Base-by-base conservation (phyloP, 92 coral and sea anemone species). In the Palythoa grandiflora region DNA sequence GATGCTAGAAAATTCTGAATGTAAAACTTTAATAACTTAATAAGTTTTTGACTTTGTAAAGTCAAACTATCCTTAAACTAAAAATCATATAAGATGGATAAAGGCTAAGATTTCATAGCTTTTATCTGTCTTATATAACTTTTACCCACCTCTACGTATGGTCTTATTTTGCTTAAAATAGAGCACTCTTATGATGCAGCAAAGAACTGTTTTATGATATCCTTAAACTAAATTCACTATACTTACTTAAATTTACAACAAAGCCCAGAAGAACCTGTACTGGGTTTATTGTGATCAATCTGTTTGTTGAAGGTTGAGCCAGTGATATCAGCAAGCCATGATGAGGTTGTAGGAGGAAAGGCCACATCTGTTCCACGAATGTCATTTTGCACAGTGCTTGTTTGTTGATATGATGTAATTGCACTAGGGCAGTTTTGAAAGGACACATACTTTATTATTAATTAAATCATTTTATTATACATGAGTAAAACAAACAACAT, bases 251-350 rank as follows among this genome's bases (percentile, higher is more conserved):
- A 94, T 73, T 91, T 91, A 71, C 89, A 20, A 9, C 70, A 47
- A 47, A 91, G 89, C 38, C 50, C 86, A 74, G 38, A 83, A 10
- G 84, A 85, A 60, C 78, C 89, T 36, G 70, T 55, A 52, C 77
- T 12, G 13, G 81, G 52, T 76, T 57, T 66, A 60, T 13, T 71
- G 40, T 93, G 93, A 35, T 90, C 68, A 48, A 51, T 86, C 70
- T 93, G 94, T 75, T 75, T 91, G 15, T 89, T 89, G 78, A 95
- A 91, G 54, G 94, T 90, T 20, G 96, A 88, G 9, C 93, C 40
- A 14, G 94, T 85, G 90, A 95, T 95, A 80, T 89, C 87, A 16
- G 95, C 92, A 59, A 97, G 95, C 99, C 99, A 97, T 10, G 98
- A 87, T 38, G 94, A 57, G 5, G 80, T 80, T 11, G 85, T 85